A percentile compares a stretch with the other conserved stretches of the same genome.
Evolutionary conservation across 2,797 vertebrate genomes (phyloP).

Genomic region (Acanthurus lineatus): DNA sequence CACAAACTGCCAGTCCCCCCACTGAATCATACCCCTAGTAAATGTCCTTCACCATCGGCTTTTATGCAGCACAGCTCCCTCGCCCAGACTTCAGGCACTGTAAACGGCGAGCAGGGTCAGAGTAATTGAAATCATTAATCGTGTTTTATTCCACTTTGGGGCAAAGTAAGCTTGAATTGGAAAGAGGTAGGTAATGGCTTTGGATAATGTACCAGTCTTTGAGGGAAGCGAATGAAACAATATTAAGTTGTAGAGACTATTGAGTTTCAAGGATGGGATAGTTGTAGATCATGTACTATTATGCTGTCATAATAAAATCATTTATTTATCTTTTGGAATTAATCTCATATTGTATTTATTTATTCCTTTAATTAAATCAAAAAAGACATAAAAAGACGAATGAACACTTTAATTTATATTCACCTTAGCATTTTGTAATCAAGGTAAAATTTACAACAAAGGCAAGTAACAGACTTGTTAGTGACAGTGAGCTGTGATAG

Average conservation of each 20-base stretch:
- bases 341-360: conserved; percentile 56
- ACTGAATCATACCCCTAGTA: conserved; percentile 83
- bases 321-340: conserved; percentile 58
- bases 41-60: conserved; percentile 81
- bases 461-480: too few relatives aligned
- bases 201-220: conserved; percentile 73
- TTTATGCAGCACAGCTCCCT: conserved; percentile 77
- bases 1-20: conserved; percentile 73
- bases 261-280: conserved; percentile 62
- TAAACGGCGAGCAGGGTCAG: conserved; percentile 79
- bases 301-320: conserved; percentile 59
- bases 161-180: conserved; percentile 80
- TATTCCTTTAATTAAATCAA: conserved; percentile 31
- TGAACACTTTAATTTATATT: neutral
- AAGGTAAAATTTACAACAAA: neutral
- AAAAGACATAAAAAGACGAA: conserved; percentile 17
- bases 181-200: conserved; percentile 75
- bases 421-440: neutral
- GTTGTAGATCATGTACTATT: conserved; percentile 57
- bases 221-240: conserved; percentile 68
- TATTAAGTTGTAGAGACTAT: conserved; percentile 70
- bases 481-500: too few relatives aligned
- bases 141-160: conserved; percentile 84
- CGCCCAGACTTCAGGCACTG: conserved; percentile 77
- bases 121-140: conserved; percentile 87